Base-by-base conservation (phyloP, 2,888 invertebrate genomes). In the Papilio elwesi region DNA sequence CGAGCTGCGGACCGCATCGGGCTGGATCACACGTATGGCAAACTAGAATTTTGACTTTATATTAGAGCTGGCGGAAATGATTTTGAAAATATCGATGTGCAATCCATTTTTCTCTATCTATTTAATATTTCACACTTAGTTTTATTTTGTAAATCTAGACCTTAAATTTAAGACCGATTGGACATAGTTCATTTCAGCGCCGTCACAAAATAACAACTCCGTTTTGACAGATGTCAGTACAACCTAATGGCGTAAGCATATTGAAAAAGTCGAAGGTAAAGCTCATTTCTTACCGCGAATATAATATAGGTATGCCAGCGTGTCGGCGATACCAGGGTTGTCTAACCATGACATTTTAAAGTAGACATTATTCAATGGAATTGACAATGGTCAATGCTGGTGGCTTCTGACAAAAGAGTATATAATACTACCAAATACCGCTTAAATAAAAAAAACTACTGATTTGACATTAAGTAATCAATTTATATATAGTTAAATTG, bases 1-100 rank as follows among this genome's bases (percentile, higher is more conserved):
- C 77, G 78, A 75, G 79, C 72, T 70, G 73, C 49, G 69, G 76
- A 69, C 73, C 52, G 62, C 74, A 69, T 74, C 62, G 49, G 38
- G 38, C 16, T 48, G 48, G 49, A 68, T 64, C 63, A 64, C 55
- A 63, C 53, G 55, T 26, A 67, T 48, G 47, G 43, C 66, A 62
- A 71, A 71, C 26, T 53, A 67, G 43, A 59, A 51, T 57, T 67
- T 70, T 69, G 43, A 53, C 26, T 65, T 65, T 38, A 57, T 55
- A 63, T 57, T 38, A 70, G n/a, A 70, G 15, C 43, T 57, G 13
- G 36, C 9, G 43, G 15, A 62, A 43, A 43, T 62, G 10, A 43
- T 62, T 62, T 15, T 6, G 11, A 43, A 43, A 15, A n/a, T 62
- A n/a, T 15, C 12, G 6, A 59, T 43, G 43, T 62, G 9, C 15